Conservation (phyloP, 2,888 invertebrate species). For the Lasioglossum pauxillum region DNA sequence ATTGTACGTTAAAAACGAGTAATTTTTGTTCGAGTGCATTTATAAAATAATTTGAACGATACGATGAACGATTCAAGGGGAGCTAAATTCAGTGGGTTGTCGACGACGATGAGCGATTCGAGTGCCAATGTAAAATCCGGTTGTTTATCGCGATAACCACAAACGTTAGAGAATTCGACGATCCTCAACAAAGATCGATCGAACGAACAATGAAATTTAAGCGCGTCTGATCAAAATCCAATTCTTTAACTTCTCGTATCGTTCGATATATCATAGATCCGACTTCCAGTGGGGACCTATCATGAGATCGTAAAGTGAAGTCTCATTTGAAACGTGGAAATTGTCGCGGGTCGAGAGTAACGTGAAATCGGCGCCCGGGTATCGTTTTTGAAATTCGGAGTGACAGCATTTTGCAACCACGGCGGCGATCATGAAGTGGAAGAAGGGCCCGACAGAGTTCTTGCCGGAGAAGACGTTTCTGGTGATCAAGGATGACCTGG, state of each 20-base stretch:
- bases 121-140: slow-evolving; percentile 21
- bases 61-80: slow-evolving; percentile 27
- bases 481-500: slow-evolving; percentile 74
- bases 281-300: neutral
- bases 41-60: slow-evolving; percentile 8
- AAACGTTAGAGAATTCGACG: slow-evolving; percentile 26
- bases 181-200: slow-evolving; percentile 14
- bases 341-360: slow-evolving; percentile 3
- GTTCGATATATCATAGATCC: slow-evolving; percentile 12
- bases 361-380: neutral
- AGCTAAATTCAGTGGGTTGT: slow-evolving; percentile 46
- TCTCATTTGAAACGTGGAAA: slow-evolving; percentile 6
- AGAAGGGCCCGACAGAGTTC: slow-evolving; percentile 71
- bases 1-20: neutral
- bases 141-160: slow-evolving; percentile 34
- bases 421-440: slow-evolving; percentile 77
- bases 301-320: slow-evolving; percentile 23
- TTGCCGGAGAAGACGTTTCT: slow-evolving; percentile 80
- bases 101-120: slow-evolving; percentile 5
- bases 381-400: slow-evolving; percentile 29
- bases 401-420: slow-evolving; percentile 15
- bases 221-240: slow-evolving; percentile 1
- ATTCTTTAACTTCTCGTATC: neutral
- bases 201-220: slow-evolving; percentile 46
- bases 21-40: neutral